These are phyloP conservation scores for Euplagia quadripunctaria DNA, from an alignment of 2,888 invertebrate genomes.

Conservation along the genomic window DNA sequence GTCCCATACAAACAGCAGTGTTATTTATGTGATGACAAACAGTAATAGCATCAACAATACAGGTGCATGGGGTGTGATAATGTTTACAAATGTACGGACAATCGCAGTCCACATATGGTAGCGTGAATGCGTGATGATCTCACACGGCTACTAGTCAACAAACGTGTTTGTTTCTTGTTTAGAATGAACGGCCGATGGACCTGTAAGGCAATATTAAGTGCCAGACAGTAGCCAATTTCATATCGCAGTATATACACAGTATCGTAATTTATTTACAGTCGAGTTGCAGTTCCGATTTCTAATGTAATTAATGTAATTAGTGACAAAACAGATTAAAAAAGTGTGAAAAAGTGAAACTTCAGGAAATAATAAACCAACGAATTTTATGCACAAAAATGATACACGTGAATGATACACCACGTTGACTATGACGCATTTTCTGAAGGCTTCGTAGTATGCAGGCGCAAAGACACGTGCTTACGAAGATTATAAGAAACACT, in stretches of 20 bases:
- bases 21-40: conserved; percentile 4
- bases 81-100: conserved; percentile 51
- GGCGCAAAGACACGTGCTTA: no score
- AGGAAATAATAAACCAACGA: no score
- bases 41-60: conserved; percentile 30
- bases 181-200: conserved; percentile 24
- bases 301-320: no score
- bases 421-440: no score
- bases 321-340: no score
- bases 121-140: conserved; percentile 47
- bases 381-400: no score
- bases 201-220: background rate
- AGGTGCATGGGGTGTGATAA: conserved; percentile 41
- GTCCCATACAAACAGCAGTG: conserved; percentile 1
- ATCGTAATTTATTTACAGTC: no score
- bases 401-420: no score
- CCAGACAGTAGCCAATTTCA: background rate
- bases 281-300: no score
- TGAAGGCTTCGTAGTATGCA: no score
- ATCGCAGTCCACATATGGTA: conserved; percentile 48
- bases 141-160: conserved; percentile 38
- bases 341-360: no score
- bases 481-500: no score
- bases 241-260: conserved; percentile 7
- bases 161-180: conserved; percentile 52